A percentile compares a stretch with the other conserved stretches of the same genome.
Evolutionary conservation across 2,113 vertebrate species (phyloP).

Genomic region (Pogonocichla stellata): DNA sequence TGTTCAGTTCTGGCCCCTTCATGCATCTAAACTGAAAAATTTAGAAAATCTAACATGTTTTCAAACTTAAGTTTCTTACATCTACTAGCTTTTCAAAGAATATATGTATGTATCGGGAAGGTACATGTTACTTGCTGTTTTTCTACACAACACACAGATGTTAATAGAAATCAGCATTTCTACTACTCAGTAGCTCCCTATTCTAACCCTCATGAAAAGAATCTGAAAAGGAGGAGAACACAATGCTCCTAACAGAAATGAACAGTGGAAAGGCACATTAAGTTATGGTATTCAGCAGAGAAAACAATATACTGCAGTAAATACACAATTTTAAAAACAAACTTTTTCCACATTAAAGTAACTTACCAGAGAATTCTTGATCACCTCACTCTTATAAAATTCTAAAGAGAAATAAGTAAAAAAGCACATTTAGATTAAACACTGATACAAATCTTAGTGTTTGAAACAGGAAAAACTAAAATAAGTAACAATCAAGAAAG

Average conservation of each 20-base stretch:
- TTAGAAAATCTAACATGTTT: background rate
- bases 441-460: background rate
- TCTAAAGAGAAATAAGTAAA: constrained; percentile 73
- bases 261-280: background rate
- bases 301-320: background rate
- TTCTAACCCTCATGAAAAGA: background rate
- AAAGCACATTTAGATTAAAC: constrained; percentile 3
- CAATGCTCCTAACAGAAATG: background rate
- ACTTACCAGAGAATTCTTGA: constrained; percentile 98
- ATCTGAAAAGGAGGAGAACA: background rate
- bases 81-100: background rate
- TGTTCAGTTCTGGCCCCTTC: background rate
- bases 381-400: constrained; percentile 98
- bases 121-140: background rate
- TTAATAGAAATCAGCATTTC: background rate
- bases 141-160: background rate
- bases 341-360: background rate
- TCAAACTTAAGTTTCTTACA: background rate
- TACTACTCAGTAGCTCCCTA: background rate
- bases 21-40: background rate
- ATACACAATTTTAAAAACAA: background rate
- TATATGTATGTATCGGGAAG: accelerated
- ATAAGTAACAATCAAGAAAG: background rate
- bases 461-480: background rate
- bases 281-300: background rate